Conservation (phyloP, 2,797 vertebrate genomes). For the Anolis apletophallus region DNA sequence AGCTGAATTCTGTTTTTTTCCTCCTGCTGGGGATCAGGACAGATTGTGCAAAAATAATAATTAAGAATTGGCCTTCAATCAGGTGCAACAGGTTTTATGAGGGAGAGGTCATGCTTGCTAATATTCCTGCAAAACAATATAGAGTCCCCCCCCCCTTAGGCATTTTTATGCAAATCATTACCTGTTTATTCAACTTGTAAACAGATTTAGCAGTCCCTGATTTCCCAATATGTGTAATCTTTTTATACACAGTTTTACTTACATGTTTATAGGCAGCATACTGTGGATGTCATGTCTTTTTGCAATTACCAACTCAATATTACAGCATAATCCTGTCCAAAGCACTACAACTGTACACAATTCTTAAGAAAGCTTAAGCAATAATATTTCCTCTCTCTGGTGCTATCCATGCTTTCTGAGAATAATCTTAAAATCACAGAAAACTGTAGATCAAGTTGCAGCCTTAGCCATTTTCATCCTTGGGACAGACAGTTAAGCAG, state of each 20-base stretch:
- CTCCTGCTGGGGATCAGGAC: background rate
- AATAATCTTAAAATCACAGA: background rate
- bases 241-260: background rate
- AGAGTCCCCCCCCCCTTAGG: background rate
- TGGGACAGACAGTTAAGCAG: conserved; percentile 42
- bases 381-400: too few relatives aligned
- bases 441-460: background rate
- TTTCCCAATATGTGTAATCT: background rate
- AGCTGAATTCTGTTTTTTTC: background rate
- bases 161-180: background rate
- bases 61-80: background rate
- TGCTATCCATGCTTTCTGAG: background rate
- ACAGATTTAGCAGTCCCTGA: background rate
- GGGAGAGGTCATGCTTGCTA: background rate
- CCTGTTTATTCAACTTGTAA: background rate
- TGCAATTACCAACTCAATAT: background rate
- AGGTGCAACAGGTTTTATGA: background rate
- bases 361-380: too few relatives aligned
- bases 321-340: background rate
- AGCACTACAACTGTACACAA: too few relatives aligned
- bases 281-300: conserved; percentile 16
- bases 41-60: background rate
- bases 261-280: background rate
- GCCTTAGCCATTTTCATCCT: conserved; percentile 28
- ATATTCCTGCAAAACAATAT: background rate